Evolutionary conservation across 2,113 vertebrate species (phyloP).

Genomic region (Panthera leo): DNA sequence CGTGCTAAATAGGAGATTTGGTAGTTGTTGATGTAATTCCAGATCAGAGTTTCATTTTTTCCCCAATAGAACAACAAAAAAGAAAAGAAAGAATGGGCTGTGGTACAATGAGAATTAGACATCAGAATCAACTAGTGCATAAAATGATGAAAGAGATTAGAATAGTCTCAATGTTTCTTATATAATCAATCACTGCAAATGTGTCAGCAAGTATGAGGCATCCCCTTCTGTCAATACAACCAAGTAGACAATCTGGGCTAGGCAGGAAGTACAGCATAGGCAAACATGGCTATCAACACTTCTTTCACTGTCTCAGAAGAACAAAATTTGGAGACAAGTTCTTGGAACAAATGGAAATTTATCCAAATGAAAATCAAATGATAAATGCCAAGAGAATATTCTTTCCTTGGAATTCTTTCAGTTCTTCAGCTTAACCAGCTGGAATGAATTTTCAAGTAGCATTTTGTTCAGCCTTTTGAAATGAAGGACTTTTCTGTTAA

Average conservation of each 20-base stretch:
- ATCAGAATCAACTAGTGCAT: not conserved
- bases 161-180: slow-evolving; percentile 1
- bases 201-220: slow-evolving; percentile 39
- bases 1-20: not conserved
- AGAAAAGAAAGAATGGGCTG: slow-evolving; percentile 15
- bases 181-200: slow-evolving; percentile 43
- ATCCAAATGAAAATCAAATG: slow-evolving; percentile 74
- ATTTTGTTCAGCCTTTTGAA: slow-evolving; percentile 73
- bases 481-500: slow-evolving; percentile 68
- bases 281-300: slow-evolving; percentile 60
- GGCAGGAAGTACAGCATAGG: not conserved
- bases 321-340: slow-evolving; percentile 63
- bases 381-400: slow-evolving; percentile 71
- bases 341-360: slow-evolving; percentile 67
- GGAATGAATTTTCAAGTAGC: slow-evolving; percentile 78
- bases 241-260: not conserved
- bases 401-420: slow-evolving; percentile 72
- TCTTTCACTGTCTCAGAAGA: slow-evolving; percentile 60
- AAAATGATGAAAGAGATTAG: slow-evolving; percentile 33
- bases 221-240: not conserved
- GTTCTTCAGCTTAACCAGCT: slow-evolving; percentile 74
- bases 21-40: not conserved
- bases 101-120: slow-evolving; percentile 34
- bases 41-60: not conserved
- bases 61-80: slow-evolving; percentile 18